A percentile compares a stretch with the other conserved stretches of the same genome.
These are phyloP conservation scores for Sparidentex hasta DNA, from an alignment of 2,797 vertebrate genomes.

Conservation along the genomic window DNA sequence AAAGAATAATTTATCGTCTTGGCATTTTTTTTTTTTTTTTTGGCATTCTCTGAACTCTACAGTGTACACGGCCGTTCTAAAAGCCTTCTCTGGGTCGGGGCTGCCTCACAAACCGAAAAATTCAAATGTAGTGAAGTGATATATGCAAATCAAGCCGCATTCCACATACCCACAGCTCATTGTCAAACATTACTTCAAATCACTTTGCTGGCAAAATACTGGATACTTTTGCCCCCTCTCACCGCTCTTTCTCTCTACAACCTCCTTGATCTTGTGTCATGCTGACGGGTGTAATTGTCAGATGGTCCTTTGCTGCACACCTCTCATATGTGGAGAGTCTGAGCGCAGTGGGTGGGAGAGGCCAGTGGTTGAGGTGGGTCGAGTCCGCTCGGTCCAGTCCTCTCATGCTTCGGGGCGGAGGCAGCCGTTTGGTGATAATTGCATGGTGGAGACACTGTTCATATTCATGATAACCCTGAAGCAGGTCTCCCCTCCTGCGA, in stretches of 20 bases:
- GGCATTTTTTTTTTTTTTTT: too few species aligned
- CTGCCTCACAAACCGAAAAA: slow-evolving; percentile 49
- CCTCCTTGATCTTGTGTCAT: slow-evolving; percentile 79
- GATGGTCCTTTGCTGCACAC: slow-evolving; percentile 68
- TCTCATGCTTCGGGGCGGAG: slow-evolving; percentile 68
- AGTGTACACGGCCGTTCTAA: neutral
- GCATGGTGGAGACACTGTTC: slow-evolving; percentile 67
- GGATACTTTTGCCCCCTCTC: slow-evolving; percentile 40
- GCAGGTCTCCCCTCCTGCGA: slow-evolving; percentile 64
- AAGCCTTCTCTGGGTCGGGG: slow-evolving; percentile 35
- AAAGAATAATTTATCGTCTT: neutral
- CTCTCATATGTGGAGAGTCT: slow-evolving; percentile 71
- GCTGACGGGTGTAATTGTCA: slow-evolving; percentile 80
- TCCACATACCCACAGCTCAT: slow-evolving; percentile 71
- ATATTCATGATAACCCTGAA: slow-evolving; percentile 76
- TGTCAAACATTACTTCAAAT: slow-evolving; percentile 76
- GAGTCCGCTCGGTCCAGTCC: slow-evolving; percentile 55
- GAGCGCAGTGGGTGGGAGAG: slow-evolving; percentile 68
- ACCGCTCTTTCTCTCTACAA: slow-evolving; percentile 58
- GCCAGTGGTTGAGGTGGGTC: slow-evolving; percentile 61
- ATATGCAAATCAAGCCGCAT: slow-evolving; percentile 69
- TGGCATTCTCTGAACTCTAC: slow-evolving; percentile 1
- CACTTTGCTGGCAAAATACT: slow-evolving; percentile 63
- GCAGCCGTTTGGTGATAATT: slow-evolving; percentile 78
- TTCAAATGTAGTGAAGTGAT: slow-evolving; percentile 64